Percentiles rank a stretch among this genome's conserved stretches.
Evolutionary conservation across 1,140 invertebrate genomes (phyloP).

Genomic region (Ruditapes philippinarum): DNA sequence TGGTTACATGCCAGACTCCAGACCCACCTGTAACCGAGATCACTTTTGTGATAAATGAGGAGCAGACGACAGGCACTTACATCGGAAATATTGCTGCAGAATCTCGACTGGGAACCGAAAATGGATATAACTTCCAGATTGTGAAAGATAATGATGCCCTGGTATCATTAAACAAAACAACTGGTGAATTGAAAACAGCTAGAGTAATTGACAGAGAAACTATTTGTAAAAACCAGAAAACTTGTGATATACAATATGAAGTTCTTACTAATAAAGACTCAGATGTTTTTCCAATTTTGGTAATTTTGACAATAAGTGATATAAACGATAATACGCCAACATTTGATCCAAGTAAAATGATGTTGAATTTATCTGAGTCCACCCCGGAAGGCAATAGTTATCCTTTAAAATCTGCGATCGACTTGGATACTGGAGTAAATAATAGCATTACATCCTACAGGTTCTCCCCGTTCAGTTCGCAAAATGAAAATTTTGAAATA

Average conservation of each 20-base stretch:
- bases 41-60: conserved; percentile 44
- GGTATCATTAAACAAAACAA: conserved; percentile 47
- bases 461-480: conserved; percentile 42
- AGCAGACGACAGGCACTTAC: conserved; percentile 26
- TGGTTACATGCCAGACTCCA: conserved; percentile 35
- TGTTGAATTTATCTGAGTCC: conserved; percentile 29
- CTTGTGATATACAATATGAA: conserved; percentile 15
- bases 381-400: background rate
- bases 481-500: conserved; percentile 50
- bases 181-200: conserved; percentile 57
- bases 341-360: conserved; percentile 40
- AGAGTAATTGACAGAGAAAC: conserved; percentile 56
- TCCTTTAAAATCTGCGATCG: conserved; percentile 31
- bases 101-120: conserved; percentile 21
- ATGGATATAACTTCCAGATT: conserved; percentile 51
- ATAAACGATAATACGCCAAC: conserved; percentile 63
- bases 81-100: conserved; percentile 67
- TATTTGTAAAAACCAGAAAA: conserved; percentile 31
- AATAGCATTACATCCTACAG: conserved; percentile 38
- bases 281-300: conserved; percentile 12
- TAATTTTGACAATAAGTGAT: conserved; percentile 51
- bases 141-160: background rate
- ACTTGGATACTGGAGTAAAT: conserved; percentile 52
- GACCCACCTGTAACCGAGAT: background rate
- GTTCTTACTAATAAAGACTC: conserved; percentile 48